These are phyloP conservation scores for Odocoileus virginianus DNA, from an alignment of 2,113 vertebrate genomes.

Conservation along the genomic window DNA sequence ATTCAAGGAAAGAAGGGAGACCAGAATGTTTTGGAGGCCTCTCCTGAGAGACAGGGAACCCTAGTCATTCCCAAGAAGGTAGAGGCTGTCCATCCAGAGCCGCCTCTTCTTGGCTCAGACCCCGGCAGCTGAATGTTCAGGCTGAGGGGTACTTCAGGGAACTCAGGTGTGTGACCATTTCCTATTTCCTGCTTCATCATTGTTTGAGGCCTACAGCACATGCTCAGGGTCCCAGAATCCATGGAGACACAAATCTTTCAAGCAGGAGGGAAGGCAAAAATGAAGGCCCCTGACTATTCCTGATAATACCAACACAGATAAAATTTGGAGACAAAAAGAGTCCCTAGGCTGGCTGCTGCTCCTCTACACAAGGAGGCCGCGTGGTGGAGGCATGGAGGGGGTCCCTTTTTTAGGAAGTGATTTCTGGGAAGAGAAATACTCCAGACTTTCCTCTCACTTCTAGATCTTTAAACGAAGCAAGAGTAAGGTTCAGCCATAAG, in stretches of 20 bases:
- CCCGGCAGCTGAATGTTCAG: neutral
- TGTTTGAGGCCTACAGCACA: neutral
- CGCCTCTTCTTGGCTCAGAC: neutral
- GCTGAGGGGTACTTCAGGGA: neutral
- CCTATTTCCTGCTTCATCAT: neutral
- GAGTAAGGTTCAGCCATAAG: neutral
- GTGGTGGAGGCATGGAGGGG: neutral
- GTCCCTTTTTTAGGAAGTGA: neutral
- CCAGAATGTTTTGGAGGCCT: neutral
- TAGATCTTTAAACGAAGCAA: slow-evolving; percentile 2
- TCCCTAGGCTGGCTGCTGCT: neutral
- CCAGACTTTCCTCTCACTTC: neutral
- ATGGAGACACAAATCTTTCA: neutral
- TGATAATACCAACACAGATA: neutral
- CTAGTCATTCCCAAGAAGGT: neutral
- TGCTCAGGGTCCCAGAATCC: neutral
- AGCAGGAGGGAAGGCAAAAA: neutral
- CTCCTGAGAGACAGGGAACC: neutral
- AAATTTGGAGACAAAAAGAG: neutral
- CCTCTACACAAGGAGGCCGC: neutral
- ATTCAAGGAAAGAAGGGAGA: neutral
- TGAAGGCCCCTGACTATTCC: neutral
- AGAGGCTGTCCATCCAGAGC: neutral
- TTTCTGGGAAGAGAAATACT: neutral
- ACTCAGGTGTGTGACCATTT: neutral